These are phyloP conservation scores for Melanotaenia nigrans DNA, from an alignment of 2,797 vertebrate genomes.

Conservation along the genomic window DNA sequence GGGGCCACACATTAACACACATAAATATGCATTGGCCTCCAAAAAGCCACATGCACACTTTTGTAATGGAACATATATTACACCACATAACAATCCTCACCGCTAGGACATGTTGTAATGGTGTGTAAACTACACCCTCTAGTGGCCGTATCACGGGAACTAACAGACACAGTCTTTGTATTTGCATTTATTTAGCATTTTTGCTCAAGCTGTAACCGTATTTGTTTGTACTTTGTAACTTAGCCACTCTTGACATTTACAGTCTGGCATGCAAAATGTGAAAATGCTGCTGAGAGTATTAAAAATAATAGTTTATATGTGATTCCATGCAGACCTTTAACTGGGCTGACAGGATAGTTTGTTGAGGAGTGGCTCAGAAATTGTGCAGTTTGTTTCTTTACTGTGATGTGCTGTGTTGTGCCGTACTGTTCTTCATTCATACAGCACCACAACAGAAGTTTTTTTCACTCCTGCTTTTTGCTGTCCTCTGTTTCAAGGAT, in stretches of 20 bases:
- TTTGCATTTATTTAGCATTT: constrained; percentile 40
- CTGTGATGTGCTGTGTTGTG: constrained; percentile 48
- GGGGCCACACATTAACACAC: constrained; percentile 9
- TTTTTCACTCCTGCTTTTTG: constrained; percentile 31
- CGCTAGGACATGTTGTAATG: constrained; percentile 2
- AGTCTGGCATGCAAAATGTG: not conserved
- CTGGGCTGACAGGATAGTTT: not conserved
- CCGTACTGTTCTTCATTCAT: constrained; percentile 38
- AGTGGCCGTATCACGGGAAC: constrained; percentile 39
- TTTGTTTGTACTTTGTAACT: constrained; percentile 32
- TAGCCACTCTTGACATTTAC: constrained; percentile 42
- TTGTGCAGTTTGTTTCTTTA: constrained; percentile 35
- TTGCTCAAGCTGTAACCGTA: constrained; percentile 1
- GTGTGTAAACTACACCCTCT: constrained; percentile 49
- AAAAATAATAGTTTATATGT: not conserved
- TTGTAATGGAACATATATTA: not conserved
- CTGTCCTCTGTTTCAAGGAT: constrained; percentile 64
- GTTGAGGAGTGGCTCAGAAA: constrained; percentile 50
- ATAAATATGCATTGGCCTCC: constrained; percentile 9
- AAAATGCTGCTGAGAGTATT: not conserved
- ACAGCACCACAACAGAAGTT: constrained; percentile 24
- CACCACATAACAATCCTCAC: not conserved
- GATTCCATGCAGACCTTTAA: not conserved
- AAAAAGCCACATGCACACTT: not conserved
- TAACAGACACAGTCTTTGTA: constrained; percentile 76